Percentiles rank a stretch among this genome's conserved stretches.
phyloP scores from a whole-genome alignment of 2,888 invertebrate genomes.

The Pseudolycoriella hygida region DNA sequence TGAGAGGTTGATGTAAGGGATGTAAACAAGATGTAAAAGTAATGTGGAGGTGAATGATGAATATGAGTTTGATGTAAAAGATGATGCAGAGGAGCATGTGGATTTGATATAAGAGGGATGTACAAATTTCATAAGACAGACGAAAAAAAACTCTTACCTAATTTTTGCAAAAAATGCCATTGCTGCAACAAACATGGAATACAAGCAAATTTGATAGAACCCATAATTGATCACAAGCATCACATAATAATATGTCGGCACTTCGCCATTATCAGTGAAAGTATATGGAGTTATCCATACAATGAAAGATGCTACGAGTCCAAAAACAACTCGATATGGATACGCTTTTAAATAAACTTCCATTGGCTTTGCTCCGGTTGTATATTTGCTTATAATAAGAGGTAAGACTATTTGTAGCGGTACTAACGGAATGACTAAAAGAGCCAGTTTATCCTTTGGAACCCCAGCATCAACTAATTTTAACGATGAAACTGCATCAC shows the following conservation, averaged over 20 bases:
- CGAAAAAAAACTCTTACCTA: too few species aligned
- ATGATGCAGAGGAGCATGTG: too few species aligned
- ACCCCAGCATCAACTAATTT: conserved; percentile 94
- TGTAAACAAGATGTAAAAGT: too few species aligned
- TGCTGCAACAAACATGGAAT: conserved; percentile 91
- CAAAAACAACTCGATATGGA: conserved; percentile 72
- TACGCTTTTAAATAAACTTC: conserved; percentile 76
- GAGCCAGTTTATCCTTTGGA: conserved; percentile 83
- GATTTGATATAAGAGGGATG: too few species aligned
- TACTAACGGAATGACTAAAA: conserved; percentile 83
- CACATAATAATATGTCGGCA: conserved; percentile 59
- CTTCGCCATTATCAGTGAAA: conserved; percentile 41
- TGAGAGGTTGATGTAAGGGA: too few species aligned
- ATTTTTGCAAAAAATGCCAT: conserved; percentile 98
- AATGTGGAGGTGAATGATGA: too few species aligned
- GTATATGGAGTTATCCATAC: conserved; percentile 67
- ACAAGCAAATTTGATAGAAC: conserved; percentile 87
- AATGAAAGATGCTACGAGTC: conserved; percentile 62
- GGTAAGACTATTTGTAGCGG: conserved; percentile 90
- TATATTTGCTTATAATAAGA: conserved; percentile 53
- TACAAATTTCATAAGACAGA: too few species aligned
- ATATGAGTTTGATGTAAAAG: too few species aligned
- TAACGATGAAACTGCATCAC: conserved; percentile 85
- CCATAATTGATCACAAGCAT: conserved; percentile 62
- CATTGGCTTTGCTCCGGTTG: conserved; percentile 76